These are phyloP conservation scores for Pitta sordida DNA, from an alignment of 2,113 vertebrate species.

Conservation along the genomic window DNA sequence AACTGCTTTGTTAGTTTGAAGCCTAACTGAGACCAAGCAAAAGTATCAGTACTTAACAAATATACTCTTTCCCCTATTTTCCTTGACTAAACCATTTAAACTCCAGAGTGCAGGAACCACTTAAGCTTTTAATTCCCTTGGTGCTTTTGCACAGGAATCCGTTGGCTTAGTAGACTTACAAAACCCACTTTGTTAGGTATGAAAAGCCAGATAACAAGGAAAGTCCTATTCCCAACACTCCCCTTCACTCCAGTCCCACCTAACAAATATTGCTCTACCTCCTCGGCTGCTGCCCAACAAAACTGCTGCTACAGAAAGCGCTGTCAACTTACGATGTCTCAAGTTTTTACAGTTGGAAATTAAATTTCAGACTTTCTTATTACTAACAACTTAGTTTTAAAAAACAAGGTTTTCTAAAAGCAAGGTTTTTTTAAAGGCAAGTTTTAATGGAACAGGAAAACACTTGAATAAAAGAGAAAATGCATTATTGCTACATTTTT, in stretches of 20 bases:
- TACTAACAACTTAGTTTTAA: not conserved
- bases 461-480: not conserved
- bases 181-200: conserved; percentile 28
- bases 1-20: not conserved
- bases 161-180: conserved; percentile 33
- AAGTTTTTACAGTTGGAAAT: not conserved
- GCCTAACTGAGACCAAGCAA: not conserved
- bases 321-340: not conserved
- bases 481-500: not conserved
- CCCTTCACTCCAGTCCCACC: not conserved
- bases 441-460: not conserved
- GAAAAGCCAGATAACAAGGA: not conserved
- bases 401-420: no score
- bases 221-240: not conserved
- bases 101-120: not conserved
- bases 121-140: conserved; percentile 51
- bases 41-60: not conserved
- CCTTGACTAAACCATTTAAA: conserved; percentile 18
- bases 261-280: not conserved
- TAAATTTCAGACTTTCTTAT: not conserved
- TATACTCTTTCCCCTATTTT: conserved; percentile 37
- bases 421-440: no score
- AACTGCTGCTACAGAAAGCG: not conserved
- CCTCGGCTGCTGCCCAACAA: not conserved
- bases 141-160: conserved; percentile 12